Evolutionary conservation across 2,888 invertebrate genomes (phyloP), one percentile per base, ranked within the genome.

Genomic region (Megaustenia siamemsis): DNA sequence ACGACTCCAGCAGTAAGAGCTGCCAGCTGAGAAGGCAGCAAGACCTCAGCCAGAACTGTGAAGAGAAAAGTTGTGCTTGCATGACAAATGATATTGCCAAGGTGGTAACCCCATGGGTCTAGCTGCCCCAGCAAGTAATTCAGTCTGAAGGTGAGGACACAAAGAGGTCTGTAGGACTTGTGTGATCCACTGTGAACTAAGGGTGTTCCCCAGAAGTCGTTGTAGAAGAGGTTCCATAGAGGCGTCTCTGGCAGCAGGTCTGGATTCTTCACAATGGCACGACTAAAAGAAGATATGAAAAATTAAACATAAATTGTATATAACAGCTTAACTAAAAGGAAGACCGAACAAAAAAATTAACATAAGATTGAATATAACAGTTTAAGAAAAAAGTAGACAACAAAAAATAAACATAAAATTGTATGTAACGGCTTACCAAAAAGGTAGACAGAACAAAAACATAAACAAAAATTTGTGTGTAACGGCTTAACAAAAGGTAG

Each of bases 131-230:
- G 95, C 94, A 96, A 96, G 94, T 96, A 96, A 95, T 98, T 98
- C 89, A 97, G 95, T 90, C 98, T 96, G 95, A 97, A 98, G 89
- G 97, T 96, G 88, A 97, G 96, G 88, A 97, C 97, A 94, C 97
- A 97, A 90, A 99, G 95, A 79, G 99, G 99, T 56, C 99, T 96
- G 95, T 98, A 99, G 83, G 98, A 98, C 92, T 99, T 99, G 95
- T 99, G 99, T 24, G 98, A 98, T 80, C 98, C 98, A 88, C 96
- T 96, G 95, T 98, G 97, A 90, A 96, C 96, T 91, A 99, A 95
- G 86, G 98, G 97, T 68, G 98, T 99, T 78, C 99, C 99, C 99
- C 99, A 99, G 95, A 98, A 99, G 95, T 99, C 99, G 95, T 99
- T 97, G 94, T 96, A 96, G 93, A 98, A 96, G 90, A 98, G 95